Evolutionary conservation across 2,113 vertebrate species (phyloP), one percentile per base, ranked within the genome.

Genomic region (Odontophorus gujanensis): DNA sequence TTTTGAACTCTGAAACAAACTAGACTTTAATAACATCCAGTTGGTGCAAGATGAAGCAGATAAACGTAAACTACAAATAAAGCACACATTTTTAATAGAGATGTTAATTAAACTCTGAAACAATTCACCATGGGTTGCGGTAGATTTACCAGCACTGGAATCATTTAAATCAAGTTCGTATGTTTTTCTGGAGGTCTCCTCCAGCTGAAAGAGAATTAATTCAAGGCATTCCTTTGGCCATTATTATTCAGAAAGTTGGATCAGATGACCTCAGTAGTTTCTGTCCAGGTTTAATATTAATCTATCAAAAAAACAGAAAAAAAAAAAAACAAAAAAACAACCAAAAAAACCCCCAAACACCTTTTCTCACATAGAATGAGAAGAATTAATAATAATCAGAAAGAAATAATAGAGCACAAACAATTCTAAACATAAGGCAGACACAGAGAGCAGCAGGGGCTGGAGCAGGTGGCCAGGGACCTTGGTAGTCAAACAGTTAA

Each of bases 41-140:
- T 96, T 94, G 91, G 83, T 89, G 73, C 76, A 81, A 90, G 91
- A 94, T 84, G 77, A 94, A 95, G 53, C 66, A 93, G 92, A 93
- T 89, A 93, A 89, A 96, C 75, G 30, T 69, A 94, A 92, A 90
- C 81, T 90, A 84, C 86, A 90, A 95, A 96, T 88, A 95, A 93
- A 93, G 53, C 73, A 79, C 69, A 90, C 66, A 92, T 89, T 94
- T 92, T 93, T 85, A 95, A 95, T 87, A 85, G 90, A 93, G 53
- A 90, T 81, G 83, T 79, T 96, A 96, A 96, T 94, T 96, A 90
- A 95, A 89, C 62, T 68, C 90, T 95, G 92, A 86, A 93, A 93
- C 62, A 90, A 84, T 94, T 95, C 79, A 89, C 84, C 92, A 66
- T 0, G 7, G 88, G 14, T 84, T 93, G 80, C 72, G 83, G 86